Conservation (phyloP, 1,140 invertebrate species). For the Drosophila pruinosa region DNA sequence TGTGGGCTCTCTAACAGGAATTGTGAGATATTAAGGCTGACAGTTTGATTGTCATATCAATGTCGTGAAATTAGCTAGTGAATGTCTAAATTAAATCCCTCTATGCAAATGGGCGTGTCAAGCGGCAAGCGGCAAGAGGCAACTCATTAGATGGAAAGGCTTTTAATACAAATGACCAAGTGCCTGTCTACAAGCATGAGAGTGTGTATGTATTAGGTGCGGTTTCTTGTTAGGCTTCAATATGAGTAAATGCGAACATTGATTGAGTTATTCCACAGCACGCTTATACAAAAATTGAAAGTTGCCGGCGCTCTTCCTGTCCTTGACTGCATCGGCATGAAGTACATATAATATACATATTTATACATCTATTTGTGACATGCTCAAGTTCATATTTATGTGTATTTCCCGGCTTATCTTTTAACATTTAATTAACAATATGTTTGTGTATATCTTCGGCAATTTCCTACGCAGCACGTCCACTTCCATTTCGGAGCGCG, state of each 20-base stretch:
- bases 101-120: slow-evolving; percentile 18
- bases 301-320: slow-evolving; percentile 39
- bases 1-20: not conserved
- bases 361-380: not conserved
- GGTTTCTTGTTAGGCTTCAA: slow-evolving; percentile 1
- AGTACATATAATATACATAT: not conserved
- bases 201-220: slow-evolving; percentile 3
- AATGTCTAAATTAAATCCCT: slow-evolving; percentile 28
- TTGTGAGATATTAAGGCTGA: not conserved
- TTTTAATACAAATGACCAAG: slow-evolving; percentile 7
- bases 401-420: slow-evolving; percentile 37
- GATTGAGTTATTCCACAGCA: slow-evolving; percentile 27
- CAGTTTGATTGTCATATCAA: slow-evolving; percentile 32
- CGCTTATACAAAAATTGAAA: slow-evolving; percentile 25
- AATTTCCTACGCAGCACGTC: slow-evolving; percentile 40
- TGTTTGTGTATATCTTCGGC: slow-evolving; percentile 16
- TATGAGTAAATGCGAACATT: slow-evolving; percentile 12
- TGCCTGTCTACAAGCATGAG: not conserved
- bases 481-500: slow-evolving; percentile 18
- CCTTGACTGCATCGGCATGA: slow-evolving; percentile 10
- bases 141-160: slow-evolving; percentile 32
- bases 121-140: not conserved
- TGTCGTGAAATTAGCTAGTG: slow-evolving; percentile 19
- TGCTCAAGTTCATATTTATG: slow-evolving; percentile 22
- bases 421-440: slow-evolving; percentile 33